phyloP scores from a whole-genome alignment of 1,140 invertebrate species.

The Leptestheria dahalacensis region DNA sequence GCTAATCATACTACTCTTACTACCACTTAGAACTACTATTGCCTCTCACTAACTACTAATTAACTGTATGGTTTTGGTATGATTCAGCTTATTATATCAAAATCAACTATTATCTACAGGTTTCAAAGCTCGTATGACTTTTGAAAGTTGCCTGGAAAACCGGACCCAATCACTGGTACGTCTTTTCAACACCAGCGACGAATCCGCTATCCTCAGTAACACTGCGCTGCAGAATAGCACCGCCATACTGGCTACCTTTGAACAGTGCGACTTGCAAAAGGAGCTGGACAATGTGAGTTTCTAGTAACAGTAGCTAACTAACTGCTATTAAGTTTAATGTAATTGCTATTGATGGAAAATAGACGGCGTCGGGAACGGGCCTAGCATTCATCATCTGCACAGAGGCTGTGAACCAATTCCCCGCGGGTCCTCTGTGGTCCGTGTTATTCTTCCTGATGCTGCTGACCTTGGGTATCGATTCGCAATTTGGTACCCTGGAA shows the following conservation, averaged over 20 bases:
- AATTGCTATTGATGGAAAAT: no score
- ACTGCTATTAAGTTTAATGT: neutral
- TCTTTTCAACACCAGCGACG: conserved; percentile 32
- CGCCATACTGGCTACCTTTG: conserved; percentile 44
- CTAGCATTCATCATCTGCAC: conserved; percentile 92
- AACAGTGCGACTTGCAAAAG: conserved; percentile 64
- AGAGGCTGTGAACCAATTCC: conserved; percentile 91
- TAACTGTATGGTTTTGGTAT: no score
- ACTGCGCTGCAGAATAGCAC: no score
- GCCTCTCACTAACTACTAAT: no score
- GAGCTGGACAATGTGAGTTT: conserved; percentile 69
- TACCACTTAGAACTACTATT: no score
- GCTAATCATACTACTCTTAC: no score
- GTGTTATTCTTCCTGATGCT: conserved; percentile 91
- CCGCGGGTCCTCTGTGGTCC: conserved; percentile 84
- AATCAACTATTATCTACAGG: conserved; percentile 29
- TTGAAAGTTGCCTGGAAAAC: conserved; percentile 52
- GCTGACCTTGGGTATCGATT: conserved; percentile 86
- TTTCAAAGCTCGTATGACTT: conserved; percentile 76
- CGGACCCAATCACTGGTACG: conserved; percentile 34
- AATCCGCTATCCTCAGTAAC: no score
- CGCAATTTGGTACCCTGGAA: conserved; percentile 86
- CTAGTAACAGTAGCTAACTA: neutral
- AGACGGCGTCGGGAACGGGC: conserved; percentile 85
- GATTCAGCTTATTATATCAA: no score